Base-by-base conservation (phyloP, 1,140 invertebrate species). In the Macrobrachium nipponense region DNA sequence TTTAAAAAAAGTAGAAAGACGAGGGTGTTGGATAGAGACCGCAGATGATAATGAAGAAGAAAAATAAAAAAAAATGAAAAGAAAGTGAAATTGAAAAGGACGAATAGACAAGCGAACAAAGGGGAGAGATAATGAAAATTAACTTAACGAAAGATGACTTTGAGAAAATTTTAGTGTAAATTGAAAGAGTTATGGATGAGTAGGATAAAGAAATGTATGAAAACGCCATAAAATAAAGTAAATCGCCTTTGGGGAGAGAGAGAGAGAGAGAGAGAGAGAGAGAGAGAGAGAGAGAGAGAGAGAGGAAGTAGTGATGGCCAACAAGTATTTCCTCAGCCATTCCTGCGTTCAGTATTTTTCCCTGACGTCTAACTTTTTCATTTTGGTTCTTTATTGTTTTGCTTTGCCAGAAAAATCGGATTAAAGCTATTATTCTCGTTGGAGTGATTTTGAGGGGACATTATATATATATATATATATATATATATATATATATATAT, bases 261-360 rank as follows among this genome's bases (percentile, higher is more conserved):
- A 36, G 60, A 79, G 58, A 23, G 76, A 27, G 60, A 23, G 60
- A 60, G 76, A 62, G 44, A 60, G 44, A 60, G 76, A 36, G 20
- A 60, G 23, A 61, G 76, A 51, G 44, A 44, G 73, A 44, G 78
- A 27, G 36, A 18, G 61, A 18, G 60, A 15, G 77, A 66, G 60
- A 59, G 61, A 23, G 79, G 44, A 62, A 43, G 27, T n/a, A n/a
- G 14, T 14, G 44, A 51, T n/a, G 14, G 36, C 18, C 14, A 17
- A 23, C 5, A 14, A 18, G 27, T 43, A 1, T 43, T 23, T 23
- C 59, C 61, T 23, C 15, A 3, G 11, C 58, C 8, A 18, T 61
- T 59, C 36, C 59, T 43, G n/a, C 17, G 0, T 78, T n/a, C 10
- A 2, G n/a, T 23, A 0, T 23, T 59, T 36, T 15, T 23, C 61